These are phyloP conservation scores for Lepilemur septentrionalis DNA, from an alignment of 2,797 vertebrate genomes.

Conservation along the genomic window DNA sequence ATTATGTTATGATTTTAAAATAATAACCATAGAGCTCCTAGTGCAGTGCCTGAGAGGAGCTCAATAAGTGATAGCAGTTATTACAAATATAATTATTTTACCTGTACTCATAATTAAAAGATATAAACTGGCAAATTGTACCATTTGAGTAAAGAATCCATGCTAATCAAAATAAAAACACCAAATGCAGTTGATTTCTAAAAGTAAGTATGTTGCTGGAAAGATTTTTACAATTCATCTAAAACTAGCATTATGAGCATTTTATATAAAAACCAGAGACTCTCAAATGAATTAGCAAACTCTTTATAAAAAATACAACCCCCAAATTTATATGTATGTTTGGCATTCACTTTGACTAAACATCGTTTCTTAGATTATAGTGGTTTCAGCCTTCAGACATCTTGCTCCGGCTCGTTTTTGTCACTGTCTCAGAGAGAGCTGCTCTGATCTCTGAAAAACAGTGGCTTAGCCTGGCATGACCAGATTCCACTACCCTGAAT, in stretches of 20 bases:
- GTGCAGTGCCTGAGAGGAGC: background rate
- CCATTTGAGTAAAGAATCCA: background rate
- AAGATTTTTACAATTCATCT: background rate
- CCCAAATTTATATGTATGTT: background rate
- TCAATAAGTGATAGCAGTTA: background rate
- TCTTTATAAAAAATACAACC: background rate
- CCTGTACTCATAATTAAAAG: background rate
- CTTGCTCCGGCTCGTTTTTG: background rate
- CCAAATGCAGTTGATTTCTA: background rate
- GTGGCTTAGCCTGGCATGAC: background rate
- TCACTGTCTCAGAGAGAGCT: background rate
- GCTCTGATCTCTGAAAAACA: background rate
- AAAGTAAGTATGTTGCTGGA: background rate
- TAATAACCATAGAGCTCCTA: background rate
- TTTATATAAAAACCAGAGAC: background rate
- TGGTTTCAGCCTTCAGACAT: background rate
- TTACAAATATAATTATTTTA: background rate
- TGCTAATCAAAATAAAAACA: background rate
- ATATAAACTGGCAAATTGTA: background rate
- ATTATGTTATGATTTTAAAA: constrained; percentile 17
- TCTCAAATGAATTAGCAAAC: background rate
- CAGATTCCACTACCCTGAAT: background rate
- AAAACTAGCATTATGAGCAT: background rate
- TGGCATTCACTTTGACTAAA: background rate
- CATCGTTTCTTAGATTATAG: background rate